Percentiles rank a stretch among this genome's conserved stretches.
Conservation (phyloP, 2,797 vertebrate genomes). For the Hafferia zeledoni region DNA sequence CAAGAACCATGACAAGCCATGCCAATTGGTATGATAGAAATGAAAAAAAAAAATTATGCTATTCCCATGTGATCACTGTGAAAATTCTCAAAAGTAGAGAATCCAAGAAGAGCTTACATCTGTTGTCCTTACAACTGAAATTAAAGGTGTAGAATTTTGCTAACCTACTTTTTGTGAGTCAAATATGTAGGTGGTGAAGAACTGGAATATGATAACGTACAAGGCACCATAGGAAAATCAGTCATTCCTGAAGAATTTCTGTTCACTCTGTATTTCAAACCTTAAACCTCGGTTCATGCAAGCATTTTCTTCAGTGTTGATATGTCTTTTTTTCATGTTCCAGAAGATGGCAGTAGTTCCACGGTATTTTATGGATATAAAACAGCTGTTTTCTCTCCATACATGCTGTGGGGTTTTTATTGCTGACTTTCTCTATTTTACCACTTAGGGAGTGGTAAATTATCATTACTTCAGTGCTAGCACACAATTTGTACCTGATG, state of each 20-base stretch:
- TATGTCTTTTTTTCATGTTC: not conserved
- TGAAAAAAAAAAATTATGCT: not conserved
- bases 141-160: not conserved
- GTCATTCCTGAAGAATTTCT: not conserved
- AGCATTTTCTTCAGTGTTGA: rapidly evolving
- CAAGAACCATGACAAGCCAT: not conserved
- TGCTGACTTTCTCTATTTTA: not conserved
- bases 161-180: not conserved
- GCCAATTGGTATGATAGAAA: not conserved
- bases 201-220: not conserved
- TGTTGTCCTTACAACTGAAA: not conserved
- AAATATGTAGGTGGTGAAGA: not conserved
- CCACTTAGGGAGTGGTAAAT: not conserved
- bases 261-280: not conserved
- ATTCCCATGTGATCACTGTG: not conserved
- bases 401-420: rapidly evolving
- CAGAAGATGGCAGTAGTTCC: constrained; percentile 72
- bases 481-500: not conserved
- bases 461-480: not conserved
- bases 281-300: not conserved
- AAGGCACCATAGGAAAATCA: not conserved
- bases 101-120: not conserved
- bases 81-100: not conserved
- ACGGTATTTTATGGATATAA: not conserved
- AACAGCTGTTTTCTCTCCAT: not conserved